Percentiles rank a stretch among this genome's conserved stretches.
Evolutionary conservation across 2,888 invertebrate genomes (phyloP).

Genomic region (Bruchidius siliquastri): DNA sequence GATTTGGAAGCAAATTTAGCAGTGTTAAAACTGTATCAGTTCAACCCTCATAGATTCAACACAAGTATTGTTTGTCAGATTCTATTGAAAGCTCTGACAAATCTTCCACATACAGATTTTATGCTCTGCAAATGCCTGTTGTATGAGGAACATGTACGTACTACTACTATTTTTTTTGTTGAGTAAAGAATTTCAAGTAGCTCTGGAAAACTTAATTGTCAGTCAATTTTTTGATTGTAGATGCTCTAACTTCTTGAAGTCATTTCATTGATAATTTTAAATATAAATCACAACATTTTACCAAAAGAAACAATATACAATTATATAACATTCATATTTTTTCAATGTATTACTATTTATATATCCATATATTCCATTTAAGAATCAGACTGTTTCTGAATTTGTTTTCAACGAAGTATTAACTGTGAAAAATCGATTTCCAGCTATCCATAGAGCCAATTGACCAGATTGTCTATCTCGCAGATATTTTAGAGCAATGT

Average conservation of each 20-base stretch:
- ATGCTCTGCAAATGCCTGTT: constrained; percentile 95
- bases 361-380: no score
- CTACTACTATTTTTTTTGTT: not conserved
- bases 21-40: constrained; percentile 93
- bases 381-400: no score
- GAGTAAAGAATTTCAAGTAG: no score
- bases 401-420: no score
- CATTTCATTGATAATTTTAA: no score
- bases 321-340: no score
- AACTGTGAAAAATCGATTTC: constrained; percentile 30
- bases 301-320: no score
- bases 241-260: no score
- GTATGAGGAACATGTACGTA: constrained; percentile 62
- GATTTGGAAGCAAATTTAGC: constrained; percentile 97
- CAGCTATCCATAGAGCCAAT: constrained; percentile 83
- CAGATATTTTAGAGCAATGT: constrained; percentile 88
- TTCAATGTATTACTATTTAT: no score
- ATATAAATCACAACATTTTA: no score
- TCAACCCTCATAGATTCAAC: constrained; percentile 85
- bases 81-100: constrained; percentile 90
- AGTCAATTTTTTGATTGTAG: no score
- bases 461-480: constrained; percentile 80
- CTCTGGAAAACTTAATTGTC: no score
- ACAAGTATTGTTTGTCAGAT: constrained; percentile 83
- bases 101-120: constrained; percentile 96